phyloP scores from a whole-genome alignment of 2,797 vertebrate genomes.

The Neomorphus geoffroyi region DNA sequence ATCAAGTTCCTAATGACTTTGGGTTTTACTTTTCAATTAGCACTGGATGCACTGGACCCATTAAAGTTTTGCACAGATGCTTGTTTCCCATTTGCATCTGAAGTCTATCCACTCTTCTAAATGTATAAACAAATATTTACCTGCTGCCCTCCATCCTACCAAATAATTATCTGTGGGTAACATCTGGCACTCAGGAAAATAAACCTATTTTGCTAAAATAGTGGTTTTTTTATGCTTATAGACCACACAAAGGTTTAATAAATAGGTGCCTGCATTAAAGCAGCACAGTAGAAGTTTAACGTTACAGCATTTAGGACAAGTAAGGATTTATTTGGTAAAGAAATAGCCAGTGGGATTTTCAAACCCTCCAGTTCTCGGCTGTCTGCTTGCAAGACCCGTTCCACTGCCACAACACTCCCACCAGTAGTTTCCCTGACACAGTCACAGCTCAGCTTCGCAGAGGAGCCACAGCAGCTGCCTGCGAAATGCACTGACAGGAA shows the following conservation, averaged over 20 bases:
- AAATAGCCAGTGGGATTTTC: not conserved
- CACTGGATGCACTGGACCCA: not conserved
- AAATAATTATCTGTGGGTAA: not conserved
- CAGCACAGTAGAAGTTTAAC: not conserved
- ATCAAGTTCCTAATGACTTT: not conserved
- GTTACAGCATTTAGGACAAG: not conserved
- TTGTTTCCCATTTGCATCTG: not conserved
- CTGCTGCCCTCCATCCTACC: not conserved
- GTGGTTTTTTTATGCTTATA: not conserved
- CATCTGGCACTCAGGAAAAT: not conserved
- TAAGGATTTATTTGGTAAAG: not conserved
- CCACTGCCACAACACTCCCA: not conserved
- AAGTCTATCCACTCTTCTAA: not conserved
- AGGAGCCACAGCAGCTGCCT: not conserved
- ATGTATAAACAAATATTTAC: not conserved
- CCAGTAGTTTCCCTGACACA: accelerated
- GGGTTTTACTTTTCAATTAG: not conserved
- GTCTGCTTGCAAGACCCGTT: not conserved
- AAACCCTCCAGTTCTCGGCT: not conserved
- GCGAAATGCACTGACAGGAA: not conserved
- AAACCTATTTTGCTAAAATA: not conserved
- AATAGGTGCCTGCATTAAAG: not conserved
- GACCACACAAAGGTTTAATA: not conserved
- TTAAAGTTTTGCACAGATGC: not conserved
- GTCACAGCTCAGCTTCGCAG: not conserved